A percentile compares a stretch with the other conserved stretches of the same genome.
Evolutionary conservation across 1,140 invertebrate species (phyloP).

Genomic region (Drosophila tani): DNA sequence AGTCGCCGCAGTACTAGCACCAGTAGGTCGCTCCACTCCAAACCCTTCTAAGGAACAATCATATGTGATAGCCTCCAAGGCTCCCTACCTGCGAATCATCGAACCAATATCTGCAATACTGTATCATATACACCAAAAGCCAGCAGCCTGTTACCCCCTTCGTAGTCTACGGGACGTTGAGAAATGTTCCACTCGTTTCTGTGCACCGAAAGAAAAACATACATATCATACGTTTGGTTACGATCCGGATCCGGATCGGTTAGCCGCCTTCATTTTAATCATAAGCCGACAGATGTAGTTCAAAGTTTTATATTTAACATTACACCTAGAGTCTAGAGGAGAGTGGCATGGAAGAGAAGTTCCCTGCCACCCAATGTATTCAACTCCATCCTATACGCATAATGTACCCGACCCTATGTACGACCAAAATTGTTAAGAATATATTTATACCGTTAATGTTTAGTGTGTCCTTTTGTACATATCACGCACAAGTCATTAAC

Average conservation of each 20-base stretch:
- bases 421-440: slow-evolving; percentile 50
- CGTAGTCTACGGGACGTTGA: slow-evolving; percentile 40
- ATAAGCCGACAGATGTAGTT: slow-evolving; percentile 46
- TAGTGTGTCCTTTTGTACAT: slow-evolving; percentile 32
- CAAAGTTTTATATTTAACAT: slow-evolving; percentile 46
- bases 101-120: slow-evolving; percentile 56
- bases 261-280: slow-evolving; percentile 25
- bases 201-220: slow-evolving; percentile 24
- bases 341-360: neutral
- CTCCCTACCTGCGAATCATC: slow-evolving; percentile 66
- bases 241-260: slow-evolving; percentile 26
- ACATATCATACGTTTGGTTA: slow-evolving; percentile 23
- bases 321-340: slow-evolving; percentile 12
- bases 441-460: slow-evolving; percentile 39
- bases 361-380: slow-evolving; percentile 32
- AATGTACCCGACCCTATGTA: slow-evolving; percentile 31
- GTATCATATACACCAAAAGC: slow-evolving; percentile 43
- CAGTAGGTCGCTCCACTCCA: slow-evolving; percentile 6
- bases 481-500: slow-evolving; percentile 40
- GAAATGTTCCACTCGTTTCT: slow-evolving; percentile 58
- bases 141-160: slow-evolving; percentile 38
- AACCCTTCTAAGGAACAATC: slow-evolving; percentile 52
- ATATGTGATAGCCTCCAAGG: slow-evolving; percentile 80
- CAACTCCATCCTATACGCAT: slow-evolving; percentile 44
- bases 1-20: slow-evolving; percentile 76